Evolutionary conservation across 2,888 invertebrate species (phyloP), one percentile per base, ranked within the genome.

Genomic region (Esperia sulphurella): DNA sequence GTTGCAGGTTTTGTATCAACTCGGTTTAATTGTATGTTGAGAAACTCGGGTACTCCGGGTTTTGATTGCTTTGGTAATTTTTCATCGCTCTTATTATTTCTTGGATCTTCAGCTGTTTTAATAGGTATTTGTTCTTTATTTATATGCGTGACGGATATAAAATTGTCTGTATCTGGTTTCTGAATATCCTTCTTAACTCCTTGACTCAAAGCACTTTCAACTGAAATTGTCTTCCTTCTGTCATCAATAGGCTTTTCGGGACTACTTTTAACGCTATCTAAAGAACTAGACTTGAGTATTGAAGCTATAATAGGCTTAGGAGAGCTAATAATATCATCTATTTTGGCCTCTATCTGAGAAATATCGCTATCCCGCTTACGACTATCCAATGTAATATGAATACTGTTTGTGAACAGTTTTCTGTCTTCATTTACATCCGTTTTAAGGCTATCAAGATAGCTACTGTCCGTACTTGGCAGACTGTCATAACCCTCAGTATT

Each of bases 1-100:
- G 91, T 91, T 8, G 90, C 68, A 0, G 92, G 91, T 59, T 91
- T 91, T 8, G 89, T 82, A 61, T 94, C 94, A 6, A 94, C 93
- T 69, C 92, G 92, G 68, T 94, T 93, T 41, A 94, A 66, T 71
- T 94, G 94, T 49, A 94, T 92, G 64, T 93, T 92, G 53, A 94
- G 79, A 68, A 94, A 94, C 71, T 95, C 94, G 0, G 94, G 93
- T 10, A 93, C 84, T 40, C 81, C 79, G 1, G 75, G 59, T 49
- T 82, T 84, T 0, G 63, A 59, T 6, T 68, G 53, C 58, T 83
- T 83, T 42, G 73, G 77, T 52, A 74, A 57, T 59, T 81, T 87
- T 37, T 89, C 79, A 57, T 90, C 80, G 63, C 75, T 80, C 57
- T 88, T 90, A 41, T 67, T 78, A 2, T 63, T 48, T 68, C 83